Base-by-base conservation (phyloP, 2,113 vertebrate genomes). In the Seriola dumerili region DNA sequence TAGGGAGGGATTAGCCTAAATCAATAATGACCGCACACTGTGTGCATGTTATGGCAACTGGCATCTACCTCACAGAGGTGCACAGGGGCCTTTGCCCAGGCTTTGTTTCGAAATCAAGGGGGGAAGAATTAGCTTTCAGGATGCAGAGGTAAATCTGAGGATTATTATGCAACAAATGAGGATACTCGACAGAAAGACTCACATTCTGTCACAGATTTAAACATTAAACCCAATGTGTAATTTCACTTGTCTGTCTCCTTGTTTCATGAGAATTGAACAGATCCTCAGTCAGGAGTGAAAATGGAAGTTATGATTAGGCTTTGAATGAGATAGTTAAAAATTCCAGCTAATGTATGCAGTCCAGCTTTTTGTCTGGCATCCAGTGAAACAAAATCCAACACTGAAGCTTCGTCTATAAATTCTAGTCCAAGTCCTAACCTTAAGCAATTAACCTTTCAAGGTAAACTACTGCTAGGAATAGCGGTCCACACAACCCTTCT, bases 21-120 rank as follows among this genome's bases (percentile, higher is more conserved):
- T 91, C 91, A 86, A 91, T 89, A 85, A 86, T 68, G 82, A 85
- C 80, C 80, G 54, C 59, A 86, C 83, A 78, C 23, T 25, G 57
- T 29, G 81, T 69, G 81, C 76, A 75, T 76, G 71, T 64, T 75
- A 52, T 38, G 50, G 65, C 59, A 23, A 34, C 71, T 63, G 81
- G 78, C 68, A 64, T 70, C 73, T 66, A 50, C 61, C 38, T 78
- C 8, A 32, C 17, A 62, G 67, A 80, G 85, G 40, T 36, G 78
- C 13, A 46, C 1, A n/a, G 8, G 11, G 76, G 78, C 11, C 2
- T 71, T 59, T 76, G 42, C 13, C 50, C 23, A 32, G 36, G 80
- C 54, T 68, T 63, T 55, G 48, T 78, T 87, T 76, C 1, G 0
- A 80, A 72, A 82, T 67, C 34, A 52, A 66, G 63, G 36, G 36